Conservation (phyloP, 2,797 vertebrate genomes). For the Hybognathus amarus region DNA sequence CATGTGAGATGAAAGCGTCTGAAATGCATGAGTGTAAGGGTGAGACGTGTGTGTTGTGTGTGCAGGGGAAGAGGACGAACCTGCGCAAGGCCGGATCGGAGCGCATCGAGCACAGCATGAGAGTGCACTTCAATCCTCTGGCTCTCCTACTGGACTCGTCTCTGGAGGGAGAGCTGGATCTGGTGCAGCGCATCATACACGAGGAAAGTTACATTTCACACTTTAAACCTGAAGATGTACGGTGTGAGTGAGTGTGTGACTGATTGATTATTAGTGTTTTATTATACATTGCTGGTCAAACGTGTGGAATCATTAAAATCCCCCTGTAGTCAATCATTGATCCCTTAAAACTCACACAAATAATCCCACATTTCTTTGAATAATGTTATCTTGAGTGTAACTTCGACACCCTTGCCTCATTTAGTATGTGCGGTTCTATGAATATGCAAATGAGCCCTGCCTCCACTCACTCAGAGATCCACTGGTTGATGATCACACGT, state of each 20-base stretch:
- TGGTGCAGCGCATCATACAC: conserved; percentile 97
- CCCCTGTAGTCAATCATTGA: too few relatives aligned
- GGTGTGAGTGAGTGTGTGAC: not conserved
- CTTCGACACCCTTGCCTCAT: too few relatives aligned
- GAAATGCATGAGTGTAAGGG: not conserved
- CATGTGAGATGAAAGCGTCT: not conserved
- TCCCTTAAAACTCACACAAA: too few relatives aligned
- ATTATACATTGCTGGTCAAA: not conserved
- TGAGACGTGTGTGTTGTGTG: not conserved
- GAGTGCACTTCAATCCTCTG: conserved; percentile 96
- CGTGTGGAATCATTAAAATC: too few relatives aligned
- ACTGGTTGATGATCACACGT: too few relatives aligned
- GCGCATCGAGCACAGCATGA: conserved; percentile 90
- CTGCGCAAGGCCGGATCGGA: conserved; percentile 91
- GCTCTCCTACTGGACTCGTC: conserved; percentile 95
- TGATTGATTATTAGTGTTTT: not conserved
- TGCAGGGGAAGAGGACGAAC: conserved; percentile 94
- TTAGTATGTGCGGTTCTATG: too few relatives aligned
- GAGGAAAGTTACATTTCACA: conserved; percentile 78
- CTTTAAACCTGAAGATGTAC: not conserved
- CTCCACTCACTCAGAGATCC: too few relatives aligned
- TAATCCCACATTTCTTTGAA: too few relatives aligned
- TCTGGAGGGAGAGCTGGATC: conserved; percentile 95
- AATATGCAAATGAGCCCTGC: too few relatives aligned
- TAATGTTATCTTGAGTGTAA: too few relatives aligned